Evolutionary conservation across 1,140 invertebrate genomes (phyloP).

Genomic region (Galleria mellonella): DNA sequence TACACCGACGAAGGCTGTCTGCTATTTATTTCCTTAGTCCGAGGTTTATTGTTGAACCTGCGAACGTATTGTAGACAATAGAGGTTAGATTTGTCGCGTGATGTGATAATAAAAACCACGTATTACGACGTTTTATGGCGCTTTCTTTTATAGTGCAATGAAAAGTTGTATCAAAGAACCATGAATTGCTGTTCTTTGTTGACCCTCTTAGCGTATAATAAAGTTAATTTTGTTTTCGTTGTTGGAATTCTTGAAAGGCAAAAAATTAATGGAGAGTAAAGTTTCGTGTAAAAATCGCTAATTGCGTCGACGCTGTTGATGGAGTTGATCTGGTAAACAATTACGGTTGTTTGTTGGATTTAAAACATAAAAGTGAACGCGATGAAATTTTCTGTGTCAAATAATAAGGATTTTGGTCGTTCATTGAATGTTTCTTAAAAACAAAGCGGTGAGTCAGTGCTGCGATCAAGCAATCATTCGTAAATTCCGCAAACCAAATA

Average conservation of each 20-base stretch:
- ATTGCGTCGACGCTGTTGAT: slow-evolving; percentile 19
- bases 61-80: slow-evolving; percentile 36
- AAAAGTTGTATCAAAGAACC: not conserved
- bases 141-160: not conserved
- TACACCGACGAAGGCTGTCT: slow-evolving; percentile 49
- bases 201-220: slow-evolving; percentile 8
- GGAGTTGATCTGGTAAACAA: slow-evolving; percentile 25
- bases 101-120: slow-evolving; percentile 33
- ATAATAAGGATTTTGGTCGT: slow-evolving; percentile 25
- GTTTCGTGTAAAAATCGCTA: slow-evolving; percentile 24
- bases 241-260: slow-evolving; percentile 14
- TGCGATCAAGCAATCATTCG: slow-evolving; percentile 31
- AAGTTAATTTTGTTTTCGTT: slow-evolving; percentile 12
- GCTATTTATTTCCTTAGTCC: slow-evolving; percentile 60
- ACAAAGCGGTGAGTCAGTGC: slow-evolving; percentile 20
- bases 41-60: slow-evolving; percentile 51
- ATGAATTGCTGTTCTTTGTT: too few relatives aligned
- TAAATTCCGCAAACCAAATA: slow-evolving; percentile 7
- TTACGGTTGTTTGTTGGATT: too few relatives aligned
- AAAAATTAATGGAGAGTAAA: slow-evolving; percentile 22
- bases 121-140: slow-evolving; percentile 10
- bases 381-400: too few relatives aligned
- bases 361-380: too few relatives aligned
- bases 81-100: slow-evolving; percentile 39
- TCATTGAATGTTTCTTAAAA: slow-evolving; percentile 32